Conservation (phyloP, 2,797 vertebrate genomes). For the Dermochelys coriacea region DNA sequence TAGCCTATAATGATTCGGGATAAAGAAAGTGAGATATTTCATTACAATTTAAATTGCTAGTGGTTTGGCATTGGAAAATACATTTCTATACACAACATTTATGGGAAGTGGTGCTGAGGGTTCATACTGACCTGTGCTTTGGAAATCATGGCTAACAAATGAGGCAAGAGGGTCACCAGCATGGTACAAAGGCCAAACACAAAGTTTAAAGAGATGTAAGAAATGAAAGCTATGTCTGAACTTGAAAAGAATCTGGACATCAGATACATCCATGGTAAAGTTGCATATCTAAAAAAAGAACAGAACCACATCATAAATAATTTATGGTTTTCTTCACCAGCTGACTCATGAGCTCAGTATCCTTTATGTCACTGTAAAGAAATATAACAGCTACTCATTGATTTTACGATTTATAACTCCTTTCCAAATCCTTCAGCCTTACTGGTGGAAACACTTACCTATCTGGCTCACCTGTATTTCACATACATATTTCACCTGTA, state of each 20-base stretch:
- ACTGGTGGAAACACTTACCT: background rate
- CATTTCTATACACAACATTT: background rate
- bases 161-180: slow-evolving; percentile 78
- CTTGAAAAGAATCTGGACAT: slow-evolving; percentile 79
- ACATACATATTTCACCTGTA: background rate
- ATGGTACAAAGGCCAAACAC: slow-evolving; percentile 80
- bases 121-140: slow-evolving; percentile 72
- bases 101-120: fast-evolving
- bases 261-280: slow-evolving; percentile 81
- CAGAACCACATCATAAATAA: background rate
- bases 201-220: slow-evolving; percentile 80
- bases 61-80: background rate
- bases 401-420: background rate
- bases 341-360: background rate
- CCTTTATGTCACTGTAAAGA: background rate
- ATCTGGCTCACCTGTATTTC: background rate
- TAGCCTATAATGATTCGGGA: background rate
- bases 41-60: fast-evolving
- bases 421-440: background rate
- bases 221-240: slow-evolving; percentile 79
- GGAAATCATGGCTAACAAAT: slow-evolving; percentile 76
- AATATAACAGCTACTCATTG: fast-evolving
- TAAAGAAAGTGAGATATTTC: background rate
- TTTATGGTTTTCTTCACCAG: background rate
- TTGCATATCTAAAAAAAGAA: slow-evolving; percentile 68